Base-by-base conservation (phyloP, 2,888 invertebrate species). In the Xanthorhoe designata region DNA sequence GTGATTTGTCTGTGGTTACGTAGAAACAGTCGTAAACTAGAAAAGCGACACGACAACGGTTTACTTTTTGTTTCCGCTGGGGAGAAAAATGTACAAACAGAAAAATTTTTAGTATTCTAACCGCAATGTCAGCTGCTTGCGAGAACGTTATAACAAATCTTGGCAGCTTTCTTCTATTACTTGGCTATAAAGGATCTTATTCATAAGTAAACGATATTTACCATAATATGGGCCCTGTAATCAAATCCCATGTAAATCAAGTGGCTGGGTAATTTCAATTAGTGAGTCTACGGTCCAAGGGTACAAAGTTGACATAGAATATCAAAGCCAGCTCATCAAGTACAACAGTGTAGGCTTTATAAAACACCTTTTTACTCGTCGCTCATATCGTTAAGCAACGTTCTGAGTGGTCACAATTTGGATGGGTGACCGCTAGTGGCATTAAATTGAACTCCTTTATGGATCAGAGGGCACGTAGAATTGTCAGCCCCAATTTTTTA, bases 221-320 rank as follows among this genome's bases (percentile, higher is more conserved):
- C 58, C 53, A 50, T 38, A 38, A 56, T 64, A 67, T 70, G 63
- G 61, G 47, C 49, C 47, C 55, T n/a, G 35, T 58, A 61, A 70
- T 72, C 67, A 57, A 51, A 68, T 64, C 61, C 63, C 63, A 69
- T 72, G 70, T 70, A 70, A 70, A 72, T 70, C 49, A 60, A 69
- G 66, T 57, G 66, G 65, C 54, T 57, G 64, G 68, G 57, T 47
- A 49, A 57, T 66, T 66, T 66, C 69, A 72, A 72, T 72, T 72
- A 72, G 68, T 49, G 15, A 55, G 18, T 57, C 62, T 32, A 56
- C 53, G 57, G 53, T 45, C 38, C 60, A 42, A 45, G 50, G 53
- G 56, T 42, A 32, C 19, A 8, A 9, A 51, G 24, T 32, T 32
- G 55, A 55, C 32, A 45, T 47, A 42, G 17, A n/a, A 54, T 18